Percentiles rank a stretch among this genome's conserved stretches.
phyloP scores from a whole-genome alignment of 1,140 invertebrate genomes.

The Grapholita molesta region DNA sequence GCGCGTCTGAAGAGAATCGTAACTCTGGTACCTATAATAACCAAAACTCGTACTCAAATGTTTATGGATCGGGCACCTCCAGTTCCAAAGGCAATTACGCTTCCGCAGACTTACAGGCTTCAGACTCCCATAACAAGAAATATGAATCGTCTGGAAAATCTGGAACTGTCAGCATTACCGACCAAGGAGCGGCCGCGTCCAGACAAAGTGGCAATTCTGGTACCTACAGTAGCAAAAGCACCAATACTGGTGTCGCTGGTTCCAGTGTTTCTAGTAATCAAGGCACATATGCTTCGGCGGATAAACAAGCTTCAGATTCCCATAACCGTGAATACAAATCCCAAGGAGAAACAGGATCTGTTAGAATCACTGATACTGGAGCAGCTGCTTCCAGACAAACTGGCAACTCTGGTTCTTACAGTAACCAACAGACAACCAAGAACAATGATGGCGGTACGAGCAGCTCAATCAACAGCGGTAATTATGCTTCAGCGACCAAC shows the following conservation, averaged over 20 bases:
- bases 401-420: background rate
- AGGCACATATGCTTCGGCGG: background rate
- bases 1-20: background rate
- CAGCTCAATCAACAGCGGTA: background rate
- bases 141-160: background rate
- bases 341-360: background rate
- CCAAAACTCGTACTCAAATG: background rate
- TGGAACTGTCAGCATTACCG: background rate
- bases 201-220: background rate
- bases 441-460: background rate
- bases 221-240: background rate
- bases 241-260: background rate
- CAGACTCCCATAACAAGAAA: background rate
- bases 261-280: background rate
- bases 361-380: background rate
- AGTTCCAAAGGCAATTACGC: background rate
- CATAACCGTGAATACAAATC: background rate
- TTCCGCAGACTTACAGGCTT: background rate
- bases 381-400: background rate
- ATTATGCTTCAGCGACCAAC: background rate
- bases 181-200: background rate
- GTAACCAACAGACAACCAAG: background rate
- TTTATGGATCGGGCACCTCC: background rate
- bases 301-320: background rate
- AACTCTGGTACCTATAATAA: background rate